Evolutionary conservation across 2,888 invertebrate species (phyloP), one percentile per base, ranked within the genome.

Genomic region (Sesia apiformis): DNA sequence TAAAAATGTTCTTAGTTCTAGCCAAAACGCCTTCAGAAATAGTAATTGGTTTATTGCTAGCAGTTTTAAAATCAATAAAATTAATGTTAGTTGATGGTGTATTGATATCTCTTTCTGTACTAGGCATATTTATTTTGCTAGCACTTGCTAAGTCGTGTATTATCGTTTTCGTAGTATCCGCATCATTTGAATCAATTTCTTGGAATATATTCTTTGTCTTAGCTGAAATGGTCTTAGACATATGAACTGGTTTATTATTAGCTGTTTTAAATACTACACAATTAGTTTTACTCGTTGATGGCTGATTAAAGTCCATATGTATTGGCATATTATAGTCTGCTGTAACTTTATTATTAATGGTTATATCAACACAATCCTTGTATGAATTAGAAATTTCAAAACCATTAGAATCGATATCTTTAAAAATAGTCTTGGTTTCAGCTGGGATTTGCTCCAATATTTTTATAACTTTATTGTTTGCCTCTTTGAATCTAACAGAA

Each of bases 201-300:
- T 70, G 60, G 58, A 82, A 75, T 41, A 82, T 55, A 6, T 65
- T 65, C 62, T 68, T 75, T 7, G 72, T 70, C 60, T 64, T 76
- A n/a, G 56, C 56, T 5, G 74, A 8, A 3, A 77, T 73, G 53
- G 65, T 56, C 41, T 74, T 66, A 0, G 82, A 80, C 57, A 86
- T 69, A n/a, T 60, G 55, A 39, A 87, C 74, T 5, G 63, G 57
- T 63, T 79, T 83, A 51, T 87, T 83, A 60, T 69, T 79, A 52
- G 52, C 52, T 3, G 83, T 81, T 63, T 71, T 67, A 60, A 85
- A 85, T 5, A 78, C 82, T 7, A 60, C 41, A 58, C 63, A 67
- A 39, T 4, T 5, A 38, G 4, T 39, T 50, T 50, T 50, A 38
- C 50, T 3, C 3, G 38, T 38, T 38, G 7, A 50, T 7, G 38